Base-by-base conservation (phyloP, 2,113 vertebrate species). In the Phalacrocorax carbo region DNA sequence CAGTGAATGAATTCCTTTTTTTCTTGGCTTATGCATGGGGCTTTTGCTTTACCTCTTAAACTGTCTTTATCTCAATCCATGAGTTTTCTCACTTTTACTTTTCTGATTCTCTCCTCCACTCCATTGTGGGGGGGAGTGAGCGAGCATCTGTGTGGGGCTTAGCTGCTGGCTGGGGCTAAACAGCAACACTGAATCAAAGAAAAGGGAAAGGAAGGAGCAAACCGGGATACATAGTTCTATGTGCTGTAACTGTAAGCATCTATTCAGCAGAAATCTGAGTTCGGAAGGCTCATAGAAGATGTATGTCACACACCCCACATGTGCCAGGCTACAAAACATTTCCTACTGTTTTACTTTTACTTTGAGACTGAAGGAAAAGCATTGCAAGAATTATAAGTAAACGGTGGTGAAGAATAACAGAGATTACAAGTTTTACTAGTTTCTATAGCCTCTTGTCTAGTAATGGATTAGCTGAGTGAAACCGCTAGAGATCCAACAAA, bases 241-340 rank as follows among this genome's bases (percentile, higher is more conserved):
- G 32, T 30, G 17, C 13, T 4, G 3, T 65, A 65, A 86, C 22
- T 70, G 12, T 22, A 46, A 71, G 38, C 21, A 48, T 21, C 14
- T 54, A 17, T 34, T 70, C 5, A 55, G 11, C n/a, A 80, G 32
- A 86, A 76, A 86, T 48, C 32, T 76, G 49, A 65, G 26, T 55
- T 72, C 42, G 19, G 54, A 34, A 79, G 23, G 3, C 3, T 14
- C 13, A 4, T 7, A 38, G 61, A 54, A 36, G 40, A 17, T 10
- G 11, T 0, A 4, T 4, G 20, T 26, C 16, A n/a, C 13, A 36
- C 5, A 64, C 5, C 64, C 7, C 2, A 12, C 34, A n/a, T 11
- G 23, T 7, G 17, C 6, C 27, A 71, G 57, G 30, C 22, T 51
- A 34, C 32, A 82, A 40, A 76, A 68, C 38, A 42, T 85, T 84